These are phyloP conservation scores for Noctua fimbriata DNA, from an alignment of 2,888 invertebrate species.

Conservation along the genomic window DNA sequence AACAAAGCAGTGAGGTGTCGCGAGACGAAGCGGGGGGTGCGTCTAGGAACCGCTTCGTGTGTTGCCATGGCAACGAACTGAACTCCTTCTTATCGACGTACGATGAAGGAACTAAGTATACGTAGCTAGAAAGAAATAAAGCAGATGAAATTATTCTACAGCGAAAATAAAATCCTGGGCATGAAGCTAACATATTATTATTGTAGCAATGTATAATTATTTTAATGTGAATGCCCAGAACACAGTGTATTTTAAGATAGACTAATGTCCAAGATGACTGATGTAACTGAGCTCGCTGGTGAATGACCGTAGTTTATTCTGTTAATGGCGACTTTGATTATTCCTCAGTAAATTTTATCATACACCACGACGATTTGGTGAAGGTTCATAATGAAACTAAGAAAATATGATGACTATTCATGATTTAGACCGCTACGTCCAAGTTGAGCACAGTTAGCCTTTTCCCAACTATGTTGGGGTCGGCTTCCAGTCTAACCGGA, in stretches of 20 bases:
- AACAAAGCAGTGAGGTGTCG: conserved; percentile 91
- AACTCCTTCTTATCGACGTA: conserved; percentile 77
- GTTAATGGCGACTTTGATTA: background rate
- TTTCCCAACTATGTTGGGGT: too few relatives aligned
- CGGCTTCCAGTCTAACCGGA: too few relatives aligned
- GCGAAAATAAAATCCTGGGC: background rate
- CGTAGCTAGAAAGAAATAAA: conserved; percentile 79
- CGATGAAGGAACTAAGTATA: conserved; percentile 79
- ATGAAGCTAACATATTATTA: background rate
- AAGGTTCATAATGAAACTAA: background rate
- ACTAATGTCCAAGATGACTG: background rate
- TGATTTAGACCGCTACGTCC: background rate
- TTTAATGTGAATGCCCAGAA: background rate
- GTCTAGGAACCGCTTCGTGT: conserved; percentile 91
- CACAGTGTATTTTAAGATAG: background rate
- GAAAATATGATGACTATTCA: background rate
- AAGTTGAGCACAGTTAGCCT: background rate
- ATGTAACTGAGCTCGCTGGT: background rate
- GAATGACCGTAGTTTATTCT: background rate
- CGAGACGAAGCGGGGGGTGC: conserved; percentile 92
- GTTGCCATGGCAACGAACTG: conserved; percentile 91
- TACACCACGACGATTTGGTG: background rate
- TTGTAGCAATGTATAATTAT: background rate
- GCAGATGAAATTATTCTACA: background rate
- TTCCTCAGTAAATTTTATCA: background rate